Evolutionary conservation across 2,888 invertebrate species (phyloP).

Genomic region (Ectemnius cavifrons): DNA sequence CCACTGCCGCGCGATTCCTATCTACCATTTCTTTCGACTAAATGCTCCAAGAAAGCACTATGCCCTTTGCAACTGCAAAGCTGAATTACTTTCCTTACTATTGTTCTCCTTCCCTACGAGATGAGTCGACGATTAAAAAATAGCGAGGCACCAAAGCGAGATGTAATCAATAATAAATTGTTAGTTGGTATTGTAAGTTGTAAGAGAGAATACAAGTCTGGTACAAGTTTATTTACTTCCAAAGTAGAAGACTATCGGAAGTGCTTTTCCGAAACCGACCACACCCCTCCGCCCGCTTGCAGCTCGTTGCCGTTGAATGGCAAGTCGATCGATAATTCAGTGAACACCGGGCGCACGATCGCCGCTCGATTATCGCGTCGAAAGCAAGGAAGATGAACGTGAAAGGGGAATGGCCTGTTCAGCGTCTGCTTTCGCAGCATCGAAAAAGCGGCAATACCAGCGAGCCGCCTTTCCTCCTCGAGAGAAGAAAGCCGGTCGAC

Average conservation of each 20-base stretch:
- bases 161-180: not conserved
- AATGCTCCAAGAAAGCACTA: not conserved
- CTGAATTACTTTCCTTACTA: not conserved
- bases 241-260: not conserved
- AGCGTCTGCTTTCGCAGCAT: not conserved
- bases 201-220: not conserved
- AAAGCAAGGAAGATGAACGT: not conserved
- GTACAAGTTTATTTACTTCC: not conserved
- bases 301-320: conserved; percentile 29
- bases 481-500: conserved; percentile 28
- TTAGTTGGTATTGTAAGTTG: not conserved
- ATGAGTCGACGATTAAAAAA: not conserved
- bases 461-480: not conserved
- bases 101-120: not conserved
- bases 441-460: not conserved
- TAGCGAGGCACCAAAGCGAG: not conserved
- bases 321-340: conserved; percentile 36
- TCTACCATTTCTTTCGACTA: not conserved
- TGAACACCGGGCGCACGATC: not conserved
- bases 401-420: conserved; percentile 1
- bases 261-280: conserved; percentile 37
- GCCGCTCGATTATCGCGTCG: not conserved
- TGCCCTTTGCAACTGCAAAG: not conserved
- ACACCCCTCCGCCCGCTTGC: conserved; percentile 51
- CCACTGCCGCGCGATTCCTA: not conserved